A percentile compares a stretch with the other conserved stretches of the same genome.
phyloP scores from a whole-genome alignment of 2,888 invertebrate genomes.

The Caenorhabditis imperialis region DNA sequence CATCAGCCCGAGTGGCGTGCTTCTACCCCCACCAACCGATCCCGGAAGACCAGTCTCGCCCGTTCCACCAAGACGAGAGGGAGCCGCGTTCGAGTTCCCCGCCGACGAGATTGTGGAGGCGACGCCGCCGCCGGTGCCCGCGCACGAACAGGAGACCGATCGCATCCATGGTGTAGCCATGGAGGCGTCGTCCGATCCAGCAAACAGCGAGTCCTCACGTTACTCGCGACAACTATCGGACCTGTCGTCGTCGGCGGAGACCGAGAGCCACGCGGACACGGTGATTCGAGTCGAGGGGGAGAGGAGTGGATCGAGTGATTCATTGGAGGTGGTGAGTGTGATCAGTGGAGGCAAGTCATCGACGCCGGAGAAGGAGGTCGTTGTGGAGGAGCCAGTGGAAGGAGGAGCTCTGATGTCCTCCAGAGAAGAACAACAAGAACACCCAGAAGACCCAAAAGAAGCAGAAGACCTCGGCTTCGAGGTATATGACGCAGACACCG shows the following conservation, averaged over 20 bases:
- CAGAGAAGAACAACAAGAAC: too few species aligned
- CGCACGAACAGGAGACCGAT: slow-evolving; percentile 29
- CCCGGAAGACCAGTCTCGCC: slow-evolving; percentile 69
- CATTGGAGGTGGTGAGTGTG: slow-evolving; percentile 53
- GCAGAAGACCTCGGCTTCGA: slow-evolving; percentile 57
- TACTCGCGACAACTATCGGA: slow-evolving; percentile 64
- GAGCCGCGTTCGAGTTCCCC: slow-evolving; percentile 24
- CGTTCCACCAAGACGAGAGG: slow-evolving; percentile 64
- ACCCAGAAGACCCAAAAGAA: slow-evolving; percentile 20
- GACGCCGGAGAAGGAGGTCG: slow-evolving; percentile 25
- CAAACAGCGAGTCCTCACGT: slow-evolving; percentile 51
- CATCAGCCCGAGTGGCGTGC: slow-evolving; percentile 62
- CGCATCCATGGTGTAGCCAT: slow-evolving; percentile 60
- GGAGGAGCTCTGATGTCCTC: too few species aligned
- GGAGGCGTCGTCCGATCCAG: slow-evolving; percentile 52
- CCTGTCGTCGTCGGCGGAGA: slow-evolving; percentile 57
- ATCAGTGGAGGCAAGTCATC: slow-evolving; percentile 39
- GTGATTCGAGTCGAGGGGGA: slow-evolving; percentile 53
- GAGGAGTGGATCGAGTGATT: slow-evolving; percentile 57
- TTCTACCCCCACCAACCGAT: slow-evolving; percentile 62
- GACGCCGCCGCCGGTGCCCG: slow-evolving; percentile 35
- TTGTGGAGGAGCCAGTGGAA: neutral
- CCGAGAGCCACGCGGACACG: slow-evolving; percentile 63
- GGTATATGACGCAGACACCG: slow-evolving; percentile 48
- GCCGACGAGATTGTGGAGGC: slow-evolving; percentile 34